Percentiles rank a stretch among this genome's conserved stretches.
These are phyloP conservation scores for Elysia crispata DNA, from an alignment of 2,888 invertebrate species.

Conservation along the genomic window DNA sequence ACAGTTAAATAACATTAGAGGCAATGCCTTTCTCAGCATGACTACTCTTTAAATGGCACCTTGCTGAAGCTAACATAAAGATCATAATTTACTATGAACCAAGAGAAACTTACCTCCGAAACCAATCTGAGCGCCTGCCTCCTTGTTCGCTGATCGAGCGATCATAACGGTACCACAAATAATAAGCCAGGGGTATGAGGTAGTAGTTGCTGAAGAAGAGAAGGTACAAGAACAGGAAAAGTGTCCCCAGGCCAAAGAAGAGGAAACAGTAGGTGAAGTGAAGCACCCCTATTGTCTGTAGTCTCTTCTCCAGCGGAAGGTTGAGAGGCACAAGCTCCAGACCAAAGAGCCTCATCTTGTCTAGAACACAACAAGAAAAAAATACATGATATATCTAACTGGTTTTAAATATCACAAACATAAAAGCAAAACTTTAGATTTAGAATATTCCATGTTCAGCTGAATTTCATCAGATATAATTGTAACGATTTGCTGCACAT, in stretches of 20 bases:
- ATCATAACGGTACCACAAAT: constrained; percentile 80
- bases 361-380: constrained; percentile 3
- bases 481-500: too few relatives aligned
- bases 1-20: too few relatives aligned
- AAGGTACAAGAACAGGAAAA: constrained; percentile 81
- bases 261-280: constrained; percentile 85
- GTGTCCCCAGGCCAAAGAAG: constrained; percentile 75
- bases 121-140: constrained; percentile 80
- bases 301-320: constrained; percentile 86
- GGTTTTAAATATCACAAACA: too few relatives aligned
- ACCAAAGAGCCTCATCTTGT: constrained; percentile 80
- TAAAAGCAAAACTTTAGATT: too few relatives aligned
- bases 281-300: constrained; percentile 88
- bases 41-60: too few relatives aligned
- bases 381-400: too few relatives aligned
- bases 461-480: too few relatives aligned
- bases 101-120: constrained; percentile 79
- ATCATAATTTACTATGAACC: constrained; percentile 84
- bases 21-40: too few relatives aligned
- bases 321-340: constrained; percentile 91
- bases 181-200: constrained; percentile 73
- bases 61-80: too few relatives aligned
- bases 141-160: constrained; percentile 81
- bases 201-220: constrained; percentile 79
- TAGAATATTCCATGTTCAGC: too few relatives aligned